Conservation (phyloP, 2,113 vertebrate genomes). For the Oryzias celebensis region DNA sequence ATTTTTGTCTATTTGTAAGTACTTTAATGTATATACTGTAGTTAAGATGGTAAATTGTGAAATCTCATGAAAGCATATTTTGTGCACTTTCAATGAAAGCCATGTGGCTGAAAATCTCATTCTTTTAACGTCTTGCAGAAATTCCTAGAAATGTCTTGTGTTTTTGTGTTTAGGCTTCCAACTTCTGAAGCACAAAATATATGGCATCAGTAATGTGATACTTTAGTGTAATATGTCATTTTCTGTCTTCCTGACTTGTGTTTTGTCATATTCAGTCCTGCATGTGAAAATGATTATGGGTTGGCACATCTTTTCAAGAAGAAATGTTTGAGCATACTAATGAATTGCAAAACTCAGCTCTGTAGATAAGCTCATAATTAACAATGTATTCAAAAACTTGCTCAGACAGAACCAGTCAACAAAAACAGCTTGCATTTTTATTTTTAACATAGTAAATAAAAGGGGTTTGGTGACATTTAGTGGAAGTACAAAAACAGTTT, state of each 20-base stretch:
- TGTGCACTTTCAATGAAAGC: not conserved
- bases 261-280: no score
- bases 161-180: no score
- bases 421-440: not conserved
- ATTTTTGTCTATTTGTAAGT: not conserved
- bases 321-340: not conserved
- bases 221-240: no score
- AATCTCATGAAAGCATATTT: not conserved
- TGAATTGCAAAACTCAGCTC: not conserved
- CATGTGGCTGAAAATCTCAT: no score
- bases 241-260: no score
- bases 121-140: no score
- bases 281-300: no score
- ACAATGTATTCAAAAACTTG: not conserved
- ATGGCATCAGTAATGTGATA: no score
- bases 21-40: not conserved
- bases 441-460: not conserved
- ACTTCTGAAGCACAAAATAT: no score
- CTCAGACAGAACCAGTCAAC: not conserved
- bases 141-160: no score
- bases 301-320: no score
- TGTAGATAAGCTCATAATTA: not conserved
- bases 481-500: not conserved
- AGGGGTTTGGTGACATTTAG: not conserved
- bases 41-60: not conserved